Conservation (phyloP, 2,888 invertebrate genomes). For the Teleiodes luculella region DNA sequence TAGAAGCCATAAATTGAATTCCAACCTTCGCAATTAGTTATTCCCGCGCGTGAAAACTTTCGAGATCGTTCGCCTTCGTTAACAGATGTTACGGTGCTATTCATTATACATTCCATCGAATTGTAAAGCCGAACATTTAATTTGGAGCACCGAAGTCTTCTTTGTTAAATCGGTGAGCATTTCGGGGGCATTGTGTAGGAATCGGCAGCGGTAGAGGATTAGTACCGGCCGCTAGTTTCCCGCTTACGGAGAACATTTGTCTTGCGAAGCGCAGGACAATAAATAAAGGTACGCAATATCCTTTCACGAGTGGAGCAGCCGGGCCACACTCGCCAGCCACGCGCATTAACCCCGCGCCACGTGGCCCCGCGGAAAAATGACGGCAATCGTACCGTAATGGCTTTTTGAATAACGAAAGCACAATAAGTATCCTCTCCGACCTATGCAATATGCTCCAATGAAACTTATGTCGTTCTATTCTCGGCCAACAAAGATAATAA, state of each 20-base stretch:
- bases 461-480: constrained; percentile 36
- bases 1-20: constrained; percentile 78
- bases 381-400: constrained; percentile 37
- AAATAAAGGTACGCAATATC: constrained; percentile 60
- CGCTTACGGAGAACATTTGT: constrained; percentile 54
- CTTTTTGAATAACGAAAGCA: constrained; percentile 42
- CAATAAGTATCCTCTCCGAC: constrained; percentile 31
- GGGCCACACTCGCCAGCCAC: constrained; percentile 20
- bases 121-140: constrained; percentile 78
- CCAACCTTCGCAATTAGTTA: constrained; percentile 79
- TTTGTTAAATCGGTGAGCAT: constrained; percentile 68
- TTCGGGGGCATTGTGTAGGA: constrained; percentile 62
- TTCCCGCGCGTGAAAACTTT: constrained; percentile 79
- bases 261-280: constrained; percentile 52
- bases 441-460: constrained; percentile 34
- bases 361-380: constrained; percentile 38
- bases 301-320: constrained; percentile 30
- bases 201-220: constrained; percentile 53
- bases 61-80: constrained; percentile 79
- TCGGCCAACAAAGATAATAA: constrained; percentile 48
- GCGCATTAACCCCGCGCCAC: constrained; percentile 42
- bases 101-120: constrained; percentile 79
- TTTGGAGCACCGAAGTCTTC: constrained; percentile 73
- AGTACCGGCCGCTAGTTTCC: constrained; percentile 52
- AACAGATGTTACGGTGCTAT: constrained; percentile 79